These are phyloP conservation scores for Aphelinus atriplicis DNA, from an alignment of 1,140 invertebrate species.

Conservation along the genomic window DNA sequence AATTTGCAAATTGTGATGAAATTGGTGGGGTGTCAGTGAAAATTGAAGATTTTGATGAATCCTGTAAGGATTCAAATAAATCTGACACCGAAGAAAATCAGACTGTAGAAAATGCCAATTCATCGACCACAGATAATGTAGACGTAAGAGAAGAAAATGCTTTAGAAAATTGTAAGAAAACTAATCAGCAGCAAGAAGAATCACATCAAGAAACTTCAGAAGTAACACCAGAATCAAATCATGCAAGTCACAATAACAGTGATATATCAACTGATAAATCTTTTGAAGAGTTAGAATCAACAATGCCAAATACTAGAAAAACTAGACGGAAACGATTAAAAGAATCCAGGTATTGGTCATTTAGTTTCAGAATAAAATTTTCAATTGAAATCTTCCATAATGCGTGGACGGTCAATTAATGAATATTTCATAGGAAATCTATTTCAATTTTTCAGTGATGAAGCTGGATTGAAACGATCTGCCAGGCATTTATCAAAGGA, in stretches of 20 bases:
- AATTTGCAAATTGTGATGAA: constrained; percentile 58
- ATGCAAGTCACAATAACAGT: constrained; percentile 36
- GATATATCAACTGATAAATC: constrained; percentile 30
- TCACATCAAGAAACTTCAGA: constrained; percentile 1
- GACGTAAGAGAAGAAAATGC: constrained; percentile 20
- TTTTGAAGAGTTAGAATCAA: constrained; percentile 36
- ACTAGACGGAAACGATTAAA: constrained; percentile 50
- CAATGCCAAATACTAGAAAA: constrained; percentile 52
- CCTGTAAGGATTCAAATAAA: constrained; percentile 53
- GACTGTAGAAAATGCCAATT: constrained; percentile 39
- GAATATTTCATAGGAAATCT: background rate
- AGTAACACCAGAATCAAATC: background rate
- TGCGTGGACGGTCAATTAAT: background rate
- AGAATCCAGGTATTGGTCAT: constrained; percentile 44
- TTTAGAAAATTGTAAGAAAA: constrained; percentile 26
- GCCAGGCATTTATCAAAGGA: constrained; percentile 63
- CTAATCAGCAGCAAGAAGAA: constrained; percentile 37
- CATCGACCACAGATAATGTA: constrained; percentile 15
- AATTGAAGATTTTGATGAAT: constrained; percentile 59
- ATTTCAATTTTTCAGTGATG: constrained; percentile 48
- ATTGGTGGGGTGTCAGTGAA: constrained; percentile 63
- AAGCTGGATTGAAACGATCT: constrained; percentile 63
- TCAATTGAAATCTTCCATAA: no score
- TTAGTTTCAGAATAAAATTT: constrained; percentile 14
- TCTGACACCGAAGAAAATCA: constrained; percentile 51